Evolutionary conservation across 2,113 vertebrate species (phyloP), one percentile per base, ranked within the genome.

Genomic region (Colossoma macropomum): DNA sequence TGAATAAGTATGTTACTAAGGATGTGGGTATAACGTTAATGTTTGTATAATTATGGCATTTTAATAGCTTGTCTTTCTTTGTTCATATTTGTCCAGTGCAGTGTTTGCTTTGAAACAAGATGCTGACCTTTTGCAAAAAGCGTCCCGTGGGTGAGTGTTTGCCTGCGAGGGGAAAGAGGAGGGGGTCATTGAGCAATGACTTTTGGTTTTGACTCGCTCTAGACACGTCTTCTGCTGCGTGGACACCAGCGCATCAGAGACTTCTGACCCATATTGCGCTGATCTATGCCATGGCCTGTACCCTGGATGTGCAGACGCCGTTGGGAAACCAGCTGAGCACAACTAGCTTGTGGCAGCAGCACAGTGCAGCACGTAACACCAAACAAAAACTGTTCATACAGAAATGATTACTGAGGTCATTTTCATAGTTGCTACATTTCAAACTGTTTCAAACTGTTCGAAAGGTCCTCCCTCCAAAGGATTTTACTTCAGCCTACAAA

Each of bases 221-320:
- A 84, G 50, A 45, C 59, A 3, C 76, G 60, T 70, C 69, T 62
- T 85, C 32, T 19, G 56, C 52, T 70, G 66, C 56, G 30, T 72
- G 89, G 80, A 85, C 84, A 84, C 27, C 9, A 73, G 66, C 66
- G 75, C 68, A 38, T 86, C 84, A 84, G 85, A 83, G 82, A 90
- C 90, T 90, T 91, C 89, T 93, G 84, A 84, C 85, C 92, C 77
- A 89, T 10, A 87, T 90, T 59, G 75, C 81, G 50, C 62, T 5
- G 45, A 80, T 34, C 71, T 52, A 5, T 56, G 70, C 76, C 68
- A 75, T 48, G 74, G 28, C 84, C 80, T 88, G 60, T 87, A 48
- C 59, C 71, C 50, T 89, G 80, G 90, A 91, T 90, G 63, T 73
- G 59, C 72, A 63, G 82, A 86, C 89, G 87, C 83, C 85, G 72